Base-by-base conservation (phyloP, 1,140 invertebrate species). In the Anthonomus grandis region DNA sequence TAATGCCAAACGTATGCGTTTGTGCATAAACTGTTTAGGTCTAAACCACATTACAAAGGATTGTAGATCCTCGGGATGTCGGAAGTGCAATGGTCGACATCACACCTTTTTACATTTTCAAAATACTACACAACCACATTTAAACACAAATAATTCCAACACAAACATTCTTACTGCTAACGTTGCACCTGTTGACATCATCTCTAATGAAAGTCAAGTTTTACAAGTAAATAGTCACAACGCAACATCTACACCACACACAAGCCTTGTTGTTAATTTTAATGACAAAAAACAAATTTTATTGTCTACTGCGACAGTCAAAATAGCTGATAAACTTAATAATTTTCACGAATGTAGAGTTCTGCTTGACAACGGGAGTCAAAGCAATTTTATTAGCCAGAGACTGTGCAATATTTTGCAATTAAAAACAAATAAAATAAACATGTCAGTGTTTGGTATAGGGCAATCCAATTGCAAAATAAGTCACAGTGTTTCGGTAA, bases 331-430 rank as follows among this genome's bases (percentile, higher is more conserved):
- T 27, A n/a, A 4, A 22, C 23, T 12, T 42, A 37, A 37, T 12
- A 46, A 22, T 12, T n/a, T n/a, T 45, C 50, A 53, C 23, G 8
- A 12, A 6, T 53, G 50, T 27, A 4, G 50, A 13, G 36, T 53
- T 13, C n/a, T 53, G 31, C 23, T 53, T 12, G 50, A 53, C 36
- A 53, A 42, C 31, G 50, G 36, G 15, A 53, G 50, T 24, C 50
- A 53, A 17, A 45, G 37, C 23, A 41, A 53, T 17, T 53, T 53
- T 17, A 53, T 53, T 48, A 45, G 17, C 12, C 3, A 60, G 22
- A 22, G 17, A 34, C 38, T 46, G n/a, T 31, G n/a, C 18, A 56
- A 47, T 19, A 37, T 48, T 34, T 37, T 56, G 15, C 22, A 56
- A 25, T 15, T 56, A 31, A 24, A 12, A 24, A 36, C n/a, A 37